Evolutionary conservation across 2,888 invertebrate species (phyloP).

Genomic region (Idaea dimidiata): DNA sequence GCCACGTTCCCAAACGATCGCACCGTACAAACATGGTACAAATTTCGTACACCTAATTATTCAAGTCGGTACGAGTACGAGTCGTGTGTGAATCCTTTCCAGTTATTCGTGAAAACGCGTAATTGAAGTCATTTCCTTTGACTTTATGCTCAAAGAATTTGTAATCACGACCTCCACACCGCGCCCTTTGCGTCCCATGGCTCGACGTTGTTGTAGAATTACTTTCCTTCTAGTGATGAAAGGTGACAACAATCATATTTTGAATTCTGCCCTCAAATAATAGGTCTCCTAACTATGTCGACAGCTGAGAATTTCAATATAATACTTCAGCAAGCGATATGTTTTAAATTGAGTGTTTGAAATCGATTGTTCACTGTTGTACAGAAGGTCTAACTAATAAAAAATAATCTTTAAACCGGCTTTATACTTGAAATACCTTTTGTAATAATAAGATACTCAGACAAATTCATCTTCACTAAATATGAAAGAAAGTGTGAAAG

Average conservation of each 20-base stretch:
- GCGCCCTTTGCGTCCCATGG: neutral
- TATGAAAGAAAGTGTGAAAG: neutral
- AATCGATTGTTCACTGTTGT: neutral
- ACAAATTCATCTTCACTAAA: neutral
- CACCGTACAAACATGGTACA: neutral
- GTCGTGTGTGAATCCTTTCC: neutral
- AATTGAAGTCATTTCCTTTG: constrained; percentile 1
- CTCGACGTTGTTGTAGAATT: neutral
- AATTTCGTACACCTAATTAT: neutral
- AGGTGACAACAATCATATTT: neutral
- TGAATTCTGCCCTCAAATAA: neutral
- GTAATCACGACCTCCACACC: neutral
- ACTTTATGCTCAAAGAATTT: neutral
- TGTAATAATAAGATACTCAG: neutral
- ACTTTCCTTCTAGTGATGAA: neutral
- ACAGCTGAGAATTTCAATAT: neutral
- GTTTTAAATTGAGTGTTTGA: neutral
- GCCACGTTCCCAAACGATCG: neutral
- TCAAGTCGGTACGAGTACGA: neutral
- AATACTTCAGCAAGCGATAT: neutral
- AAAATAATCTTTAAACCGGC: neutral
- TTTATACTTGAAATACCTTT: neutral
- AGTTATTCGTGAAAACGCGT: neutral
- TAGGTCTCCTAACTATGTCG: neutral
- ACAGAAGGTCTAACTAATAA: neutral